phyloP scores from a whole-genome alignment of 2,888 invertebrate species.

The Aspidiotus destructor region DNA sequence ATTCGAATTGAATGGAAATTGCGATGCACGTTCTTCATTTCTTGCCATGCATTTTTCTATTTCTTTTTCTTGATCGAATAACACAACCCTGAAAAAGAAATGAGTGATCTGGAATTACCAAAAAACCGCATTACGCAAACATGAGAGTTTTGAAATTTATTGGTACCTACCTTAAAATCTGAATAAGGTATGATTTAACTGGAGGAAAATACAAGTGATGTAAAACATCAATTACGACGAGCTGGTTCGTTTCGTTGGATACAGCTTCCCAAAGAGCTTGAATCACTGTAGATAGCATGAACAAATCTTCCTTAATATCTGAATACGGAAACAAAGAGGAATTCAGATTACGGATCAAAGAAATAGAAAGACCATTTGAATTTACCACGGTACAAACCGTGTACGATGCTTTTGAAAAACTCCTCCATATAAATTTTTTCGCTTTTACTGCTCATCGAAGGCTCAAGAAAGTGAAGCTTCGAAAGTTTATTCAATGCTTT shows the following conservation, averaged over 20 bases:
- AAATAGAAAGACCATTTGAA: neutral
- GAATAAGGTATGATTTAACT: constrained; percentile 24
- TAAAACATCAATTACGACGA: constrained; percentile 14
- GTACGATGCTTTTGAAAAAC: constrained; percentile 20
- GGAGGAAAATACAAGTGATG: constrained; percentile 26
- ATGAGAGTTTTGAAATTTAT: neutral
- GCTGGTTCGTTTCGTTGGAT: constrained; percentile 5
- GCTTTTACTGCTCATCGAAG: neutral
- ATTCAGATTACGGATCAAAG: too few relatives aligned
- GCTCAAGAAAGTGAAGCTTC: constrained; percentile 1
- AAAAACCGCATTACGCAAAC: neutral
- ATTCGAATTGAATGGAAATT: constrained; percentile 11
- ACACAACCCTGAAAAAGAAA: neutral
- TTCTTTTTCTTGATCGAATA: constrained; percentile 21
- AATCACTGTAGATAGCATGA: constrained; percentile 16
- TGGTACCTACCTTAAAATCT: constrained; percentile 15
- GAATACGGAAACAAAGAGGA: too few relatives aligned
- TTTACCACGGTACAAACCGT: constrained; percentile 11
- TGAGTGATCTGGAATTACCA: neutral
- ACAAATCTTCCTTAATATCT: constrained; percentile 29
- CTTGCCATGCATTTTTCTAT: neutral
- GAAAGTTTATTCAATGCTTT: constrained; percentile 25
- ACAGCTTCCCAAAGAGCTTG: constrained; percentile 20
- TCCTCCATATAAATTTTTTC: constrained; percentile 13
- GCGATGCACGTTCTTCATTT: neutral